A percentile compares a stretch with the other conserved stretches of the same genome.
Evolutionary conservation across 30 jellyfish, hydroid and myxozoan species (phyloP).

Genomic region (Sanderia malayensis): DNA sequence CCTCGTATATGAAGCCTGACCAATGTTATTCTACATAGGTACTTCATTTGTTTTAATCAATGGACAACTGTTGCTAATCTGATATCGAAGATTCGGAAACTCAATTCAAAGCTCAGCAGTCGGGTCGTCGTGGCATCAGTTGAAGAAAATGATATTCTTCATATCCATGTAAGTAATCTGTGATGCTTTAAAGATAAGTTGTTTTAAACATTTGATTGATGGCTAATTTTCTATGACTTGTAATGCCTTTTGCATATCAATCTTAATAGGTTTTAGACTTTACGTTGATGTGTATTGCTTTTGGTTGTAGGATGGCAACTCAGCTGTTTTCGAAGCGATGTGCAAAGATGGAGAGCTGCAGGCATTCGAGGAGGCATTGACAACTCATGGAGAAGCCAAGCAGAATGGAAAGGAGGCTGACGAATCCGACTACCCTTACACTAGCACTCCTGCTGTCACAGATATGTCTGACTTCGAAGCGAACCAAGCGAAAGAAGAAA

Average conservation of each 20-base stretch:
- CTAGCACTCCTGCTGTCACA: conserved; percentile 56
- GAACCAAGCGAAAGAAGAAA: background rate
- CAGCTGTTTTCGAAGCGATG: conserved; percentile 45
- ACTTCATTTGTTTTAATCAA: conserved; percentile 32
- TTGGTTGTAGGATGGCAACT: conserved; percentile 17
- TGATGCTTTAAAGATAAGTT: background rate
- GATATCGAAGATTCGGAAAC: conserved; percentile 3
- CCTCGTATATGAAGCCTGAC: too few relatives aligned
- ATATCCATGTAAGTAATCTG: conserved; percentile 29
- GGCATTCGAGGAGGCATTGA: conserved; percentile 17
- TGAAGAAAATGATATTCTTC: conserved; percentile 18
- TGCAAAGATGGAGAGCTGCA: conserved; percentile 58
- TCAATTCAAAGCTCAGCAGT: conserved; percentile 17
- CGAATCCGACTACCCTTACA: conserved; percentile 17
- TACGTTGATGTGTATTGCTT: background rate
- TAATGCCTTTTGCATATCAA: background rate
- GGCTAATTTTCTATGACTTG: background rate
- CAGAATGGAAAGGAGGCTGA: background rate
- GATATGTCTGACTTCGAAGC: conserved; percentile 26
- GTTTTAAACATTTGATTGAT: background rate
- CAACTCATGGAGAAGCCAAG: background rate
- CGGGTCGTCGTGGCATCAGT: conserved; percentile 42
- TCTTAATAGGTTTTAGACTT: too few relatives aligned
- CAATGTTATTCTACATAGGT: conserved; percentile 11
- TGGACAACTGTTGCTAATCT: conserved; percentile 35